These are phyloP conservation scores for Montipora foliosa DNA, from an alignment of 64 coral and sea anemone species.

Conservation along the genomic window DNA sequence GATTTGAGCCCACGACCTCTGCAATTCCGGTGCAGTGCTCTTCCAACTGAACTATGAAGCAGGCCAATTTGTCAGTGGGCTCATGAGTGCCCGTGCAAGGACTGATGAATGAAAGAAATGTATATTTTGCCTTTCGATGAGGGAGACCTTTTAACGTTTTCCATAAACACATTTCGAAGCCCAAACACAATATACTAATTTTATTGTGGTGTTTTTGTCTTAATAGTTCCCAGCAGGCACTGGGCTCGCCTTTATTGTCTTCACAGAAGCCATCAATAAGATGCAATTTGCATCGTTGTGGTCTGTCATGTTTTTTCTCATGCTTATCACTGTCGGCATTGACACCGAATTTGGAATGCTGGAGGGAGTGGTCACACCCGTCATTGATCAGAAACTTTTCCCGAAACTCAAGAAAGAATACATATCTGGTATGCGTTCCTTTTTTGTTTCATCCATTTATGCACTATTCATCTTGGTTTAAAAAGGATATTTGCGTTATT, in stretches of 20 bases:
- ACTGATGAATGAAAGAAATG: too few species aligned
- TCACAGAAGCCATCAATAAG: slow-evolving; percentile 96
- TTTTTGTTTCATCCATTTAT: background rate
- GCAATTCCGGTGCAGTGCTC: too few species aligned
- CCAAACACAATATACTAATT: background rate
- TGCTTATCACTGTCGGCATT: slow-evolving; percentile 92
- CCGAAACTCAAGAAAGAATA: slow-evolving; percentile 91
- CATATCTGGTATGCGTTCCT: slow-evolving; percentile 69
- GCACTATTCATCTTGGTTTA: background rate
- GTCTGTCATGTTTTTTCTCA: slow-evolving; percentile 99
- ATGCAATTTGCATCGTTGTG: slow-evolving; percentile 89
- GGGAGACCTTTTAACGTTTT: too few species aligned
- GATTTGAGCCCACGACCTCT: too few species aligned
- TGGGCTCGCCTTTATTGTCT: slow-evolving; percentile 93
- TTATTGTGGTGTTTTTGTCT: background rate
- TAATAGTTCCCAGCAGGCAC: slow-evolving; percentile 72
- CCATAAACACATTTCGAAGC: too few species aligned
- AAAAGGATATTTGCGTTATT: background rate
- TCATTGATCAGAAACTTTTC: slow-evolving; percentile 90
- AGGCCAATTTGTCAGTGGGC: too few species aligned
- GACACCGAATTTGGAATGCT: slow-evolving; percentile 99
- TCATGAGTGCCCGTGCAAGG: too few species aligned
- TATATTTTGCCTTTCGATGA: too few species aligned
- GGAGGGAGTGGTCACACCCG: slow-evolving; percentile 96
- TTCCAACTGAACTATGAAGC: too few species aligned